A percentile compares a stretch with the other conserved stretches of the same genome.
These are phyloP conservation scores for Alosa sapidissima DNA, from an alignment of 2,797 vertebrate species.

Conservation along the genomic window DNA sequence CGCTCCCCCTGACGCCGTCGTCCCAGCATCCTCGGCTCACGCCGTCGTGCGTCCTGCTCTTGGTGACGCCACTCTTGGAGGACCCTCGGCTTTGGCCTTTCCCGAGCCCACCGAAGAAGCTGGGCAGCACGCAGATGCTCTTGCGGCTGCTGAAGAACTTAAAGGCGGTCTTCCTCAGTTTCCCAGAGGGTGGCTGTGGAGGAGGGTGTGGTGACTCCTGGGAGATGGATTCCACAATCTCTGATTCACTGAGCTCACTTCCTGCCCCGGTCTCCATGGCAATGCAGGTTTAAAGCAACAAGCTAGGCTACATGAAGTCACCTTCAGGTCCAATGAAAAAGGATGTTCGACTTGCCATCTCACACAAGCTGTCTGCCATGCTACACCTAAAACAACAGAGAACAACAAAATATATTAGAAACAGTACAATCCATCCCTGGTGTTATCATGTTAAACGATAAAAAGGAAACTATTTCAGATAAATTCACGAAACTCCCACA, in stretches of 20 bases:
- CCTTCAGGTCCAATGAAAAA: not conserved
- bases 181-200: slow-evolving; percentile 69
- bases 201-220: slow-evolving; percentile 65
- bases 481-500: not conserved
- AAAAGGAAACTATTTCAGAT: not conserved
- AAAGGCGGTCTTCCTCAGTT: slow-evolving; percentile 88
- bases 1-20: slow-evolving; percentile 57
- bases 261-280: slow-evolving; percentile 77
- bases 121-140: slow-evolving; percentile 91
- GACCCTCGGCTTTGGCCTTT: slow-evolving; percentile 80
- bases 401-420: not conserved
- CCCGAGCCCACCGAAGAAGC: slow-evolving; percentile 86
- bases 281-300: slow-evolving; percentile 33
- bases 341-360: slow-evolving; percentile 7
- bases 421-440: too few species aligned
- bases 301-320: slow-evolving; percentile 18
- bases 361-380: slow-evolving; percentile 31
- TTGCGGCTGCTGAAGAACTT: slow-evolving; percentile 92
- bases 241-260: slow-evolving; percentile 58
- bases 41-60: slow-evolving; percentile 91
- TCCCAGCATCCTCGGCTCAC: slow-evolving; percentile 75
- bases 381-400: slow-evolving; percentile 35
- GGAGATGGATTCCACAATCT: slow-evolving; percentile 53
- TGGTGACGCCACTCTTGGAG: slow-evolving; percentile 84
- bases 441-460: too few species aligned